Evolutionary conservation across 2,888 invertebrate species (phyloP).

Genomic region (Myathropa florea): DNA sequence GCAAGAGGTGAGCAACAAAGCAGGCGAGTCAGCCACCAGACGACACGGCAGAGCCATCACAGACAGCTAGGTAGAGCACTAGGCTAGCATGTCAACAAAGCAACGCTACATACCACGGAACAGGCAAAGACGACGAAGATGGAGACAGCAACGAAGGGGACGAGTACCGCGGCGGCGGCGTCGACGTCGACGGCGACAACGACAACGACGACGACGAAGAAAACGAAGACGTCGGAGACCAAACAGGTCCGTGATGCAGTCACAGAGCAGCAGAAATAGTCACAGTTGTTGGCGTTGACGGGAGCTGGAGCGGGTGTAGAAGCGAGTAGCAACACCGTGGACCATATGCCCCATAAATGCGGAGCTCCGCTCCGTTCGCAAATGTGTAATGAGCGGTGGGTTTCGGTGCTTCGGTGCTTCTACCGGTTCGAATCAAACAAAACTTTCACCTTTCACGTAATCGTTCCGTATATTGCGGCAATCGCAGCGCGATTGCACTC

Average conservation of each 20-base stretch:
- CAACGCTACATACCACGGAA: constrained; percentile 41
- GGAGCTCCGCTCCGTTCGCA: constrained; percentile 54
- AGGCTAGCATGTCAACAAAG: constrained; percentile 72
- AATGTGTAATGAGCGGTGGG: constrained; percentile 65
- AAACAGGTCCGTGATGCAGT: constrained; percentile 70
- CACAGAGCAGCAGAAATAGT: constrained; percentile 55
- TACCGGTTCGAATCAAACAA: constrained; percentile 72
- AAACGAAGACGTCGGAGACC: constrained; percentile 42
- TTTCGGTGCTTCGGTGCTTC: constrained; percentile 63
- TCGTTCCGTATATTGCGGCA: constrained; percentile 74
- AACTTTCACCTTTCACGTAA: constrained; percentile 81
- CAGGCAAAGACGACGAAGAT: constrained; percentile 38
- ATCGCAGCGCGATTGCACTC: constrained; percentile 63
- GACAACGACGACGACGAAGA: constrained; percentile 3
- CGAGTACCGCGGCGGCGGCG: background rate
- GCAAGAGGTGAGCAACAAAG: constrained; percentile 6
- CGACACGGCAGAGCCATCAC: constrained; percentile 18
- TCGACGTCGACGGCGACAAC: constrained; percentile 15
- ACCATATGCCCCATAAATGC: constrained; percentile 69
- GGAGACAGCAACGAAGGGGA: background rate
- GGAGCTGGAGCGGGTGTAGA: background rate
- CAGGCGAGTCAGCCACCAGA: constrained; percentile 11
- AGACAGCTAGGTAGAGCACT: constrained; percentile 71
- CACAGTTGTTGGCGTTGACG: constrained; percentile 25
- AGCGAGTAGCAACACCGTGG: constrained; percentile 32